Base-by-base conservation (phyloP, 2,113 vertebrate genomes). In the Melanerpes aurifrons region DNA sequence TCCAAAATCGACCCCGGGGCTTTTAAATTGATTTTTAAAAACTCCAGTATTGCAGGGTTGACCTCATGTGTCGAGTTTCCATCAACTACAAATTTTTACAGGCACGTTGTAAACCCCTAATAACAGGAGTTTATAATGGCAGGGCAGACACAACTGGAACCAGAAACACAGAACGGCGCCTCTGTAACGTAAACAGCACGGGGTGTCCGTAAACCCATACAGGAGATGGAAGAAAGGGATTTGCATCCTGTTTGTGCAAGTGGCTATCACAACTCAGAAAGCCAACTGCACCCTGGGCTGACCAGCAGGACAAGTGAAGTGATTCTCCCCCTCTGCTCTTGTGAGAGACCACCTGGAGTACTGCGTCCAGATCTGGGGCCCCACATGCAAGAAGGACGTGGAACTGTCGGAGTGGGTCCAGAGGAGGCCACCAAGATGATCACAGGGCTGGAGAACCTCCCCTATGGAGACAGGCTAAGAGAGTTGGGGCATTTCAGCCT, bases 121-220 rank as follows among this genome's bases (percentile, higher is more conserved):
- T 87, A 92, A 92, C 6, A 85, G 47, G 89, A 54, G 72, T 91
- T 95, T 90, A 86, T 79, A 95, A 93, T 86, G 84, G 93, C 84
- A 85, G 74, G 79, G 84, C 78, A 96, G 93, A 95, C 86, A 91
- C 71, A 86, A 89, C 7, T 66, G 79, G 31, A 82, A 69, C 78
- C 75, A 74, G 58, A 94, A 96, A 92, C 29, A 92, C 59, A 74
- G 83, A 88, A 76, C 1, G 92, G 92, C 32, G 70, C 93, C 96
- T 95, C 90, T 67, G 5, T 22, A 83, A 84, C 17, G 82, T 71
- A 88, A 94, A 84, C 90, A 95, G 90, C 83, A 35, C 16, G 26
- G 90, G n/a, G n/a, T 81, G 86, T 96, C 76, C 83, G 94, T 57
- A 89, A 94, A 94, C 80, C 71, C 69, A 66, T 47, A 66, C 10